Conservation (phyloP, 2,113 vertebrate species). For the Hippocampus abdominalis region DNA sequence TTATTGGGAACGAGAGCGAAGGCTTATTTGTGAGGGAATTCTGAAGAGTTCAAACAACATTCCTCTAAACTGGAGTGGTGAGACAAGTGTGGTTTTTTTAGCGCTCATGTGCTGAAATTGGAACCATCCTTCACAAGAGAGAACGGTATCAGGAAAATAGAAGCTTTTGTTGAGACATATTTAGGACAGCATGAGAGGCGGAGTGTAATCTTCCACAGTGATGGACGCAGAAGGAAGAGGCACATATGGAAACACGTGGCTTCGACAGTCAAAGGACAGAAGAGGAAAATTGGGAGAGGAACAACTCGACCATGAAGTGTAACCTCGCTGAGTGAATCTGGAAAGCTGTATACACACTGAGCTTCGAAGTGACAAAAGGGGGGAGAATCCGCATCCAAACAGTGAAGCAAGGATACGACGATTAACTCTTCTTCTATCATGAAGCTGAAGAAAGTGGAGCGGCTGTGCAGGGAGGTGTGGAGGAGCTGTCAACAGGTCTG, state of each 20-base stretch:
- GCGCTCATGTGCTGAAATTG: slow-evolving; percentile 13
- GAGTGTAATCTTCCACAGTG: slow-evolving; percentile 38
- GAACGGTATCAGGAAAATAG: slow-evolving; percentile 13
- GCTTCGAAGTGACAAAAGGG: slow-evolving; percentile 31
- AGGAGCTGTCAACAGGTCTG: slow-evolving; percentile 75
- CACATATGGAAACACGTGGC: slow-evolving; percentile 18
- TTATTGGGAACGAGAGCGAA: slow-evolving; percentile 1
- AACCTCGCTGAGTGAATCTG: slow-evolving; percentile 28
- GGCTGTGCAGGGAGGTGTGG: slow-evolving; percentile 69
- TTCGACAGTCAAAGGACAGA: slow-evolving; percentile 9
- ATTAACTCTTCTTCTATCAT: slow-evolving; percentile 49
- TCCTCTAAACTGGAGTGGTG: slow-evolving; percentile 3
- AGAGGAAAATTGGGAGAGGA: slow-evolving; percentile 18
- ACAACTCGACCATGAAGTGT: slow-evolving; percentile 11
- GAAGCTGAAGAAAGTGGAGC: slow-evolving; percentile 72
- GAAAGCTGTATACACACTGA: slow-evolving; percentile 22
- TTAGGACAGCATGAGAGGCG: slow-evolving; percentile 21
- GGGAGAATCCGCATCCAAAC: slow-evolving; percentile 19
- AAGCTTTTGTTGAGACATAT: slow-evolving; percentile 20
- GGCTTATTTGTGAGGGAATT: slow-evolving; percentile 6
- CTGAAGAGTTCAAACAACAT: slow-evolving; percentile 1
- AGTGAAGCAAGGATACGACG: slow-evolving; percentile 21
- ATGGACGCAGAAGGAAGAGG: slow-evolving; percentile 30
- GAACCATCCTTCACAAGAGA: slow-evolving; percentile 32
- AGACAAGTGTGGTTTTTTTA: slow-evolving; percentile 20